These are phyloP conservation scores for Aphelocoma californica DNA, from an alignment of 2,797 vertebrate species.

Conservation along the genomic window DNA sequence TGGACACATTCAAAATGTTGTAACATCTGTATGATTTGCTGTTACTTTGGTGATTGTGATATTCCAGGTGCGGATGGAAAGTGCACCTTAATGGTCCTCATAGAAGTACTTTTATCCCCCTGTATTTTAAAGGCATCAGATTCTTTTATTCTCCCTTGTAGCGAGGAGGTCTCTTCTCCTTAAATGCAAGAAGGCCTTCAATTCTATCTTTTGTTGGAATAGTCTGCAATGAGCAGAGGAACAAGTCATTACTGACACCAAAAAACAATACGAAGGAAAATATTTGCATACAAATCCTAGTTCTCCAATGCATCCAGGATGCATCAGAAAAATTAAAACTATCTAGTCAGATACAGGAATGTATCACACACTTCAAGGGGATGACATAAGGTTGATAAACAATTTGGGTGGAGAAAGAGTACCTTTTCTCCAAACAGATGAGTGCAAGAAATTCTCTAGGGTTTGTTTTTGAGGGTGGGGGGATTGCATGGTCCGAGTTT, in stretches of 20 bases:
- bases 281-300: neutral
- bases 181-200: constrained; percentile 95
- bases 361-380: neutral
- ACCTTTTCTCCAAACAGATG: neutral
- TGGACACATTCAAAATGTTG: constrained; percentile 20
- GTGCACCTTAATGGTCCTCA: constrained; percentile 49
- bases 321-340: neutral
- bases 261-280: neutral
- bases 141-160: constrained; percentile 89
- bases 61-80: constrained; percentile 30
- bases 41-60: constrained; percentile 60
- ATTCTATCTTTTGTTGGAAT: constrained; percentile 96
- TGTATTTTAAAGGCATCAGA: constrained; percentile 35
- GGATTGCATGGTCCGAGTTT: neutral
- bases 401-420: neutral
- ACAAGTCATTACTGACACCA: neutral
- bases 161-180: constrained; percentile 90
- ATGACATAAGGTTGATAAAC: neutral
- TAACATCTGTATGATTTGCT: neutral
- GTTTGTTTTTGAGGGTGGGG: neutral
- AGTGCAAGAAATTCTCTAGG: neutral
- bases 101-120: constrained; percentile 20
- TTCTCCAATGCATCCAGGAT: neutral
- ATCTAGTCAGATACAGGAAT: neutral
- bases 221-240: constrained; percentile 79